Evolutionary conservation across 2,888 invertebrate species (phyloP).

Genomic region (Ochropacha duplaris): DNA sequence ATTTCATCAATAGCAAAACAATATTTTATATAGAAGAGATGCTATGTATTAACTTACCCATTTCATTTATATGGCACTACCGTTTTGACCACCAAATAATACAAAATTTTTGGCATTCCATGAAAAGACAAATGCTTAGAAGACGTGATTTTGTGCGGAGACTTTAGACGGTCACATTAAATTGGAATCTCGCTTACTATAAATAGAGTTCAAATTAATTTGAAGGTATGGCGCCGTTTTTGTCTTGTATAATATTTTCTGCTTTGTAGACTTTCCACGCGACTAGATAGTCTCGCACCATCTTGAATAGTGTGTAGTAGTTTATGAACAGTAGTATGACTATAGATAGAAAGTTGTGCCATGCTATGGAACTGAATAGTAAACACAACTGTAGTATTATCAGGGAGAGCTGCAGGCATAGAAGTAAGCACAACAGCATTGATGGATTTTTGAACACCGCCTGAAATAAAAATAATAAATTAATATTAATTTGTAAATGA

Average conservation of each 20-base stretch:
- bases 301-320: constrained; percentile 95
- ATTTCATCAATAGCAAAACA: not conserved
- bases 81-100: not conserved
- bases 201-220: constrained; percentile 19
- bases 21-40: not conserved
- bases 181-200: constrained; percentile 1
- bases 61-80: not conserved
- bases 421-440: constrained; percentile 87
- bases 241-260: constrained; percentile 87
- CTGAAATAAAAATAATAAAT: constrained; percentile 78
- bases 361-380: constrained; percentile 90
- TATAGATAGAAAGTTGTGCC: constrained; percentile 95
- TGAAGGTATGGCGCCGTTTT: constrained; percentile 46
- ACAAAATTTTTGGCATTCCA: not conserved
- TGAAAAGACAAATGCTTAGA: constrained; percentile 2
- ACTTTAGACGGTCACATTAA: not conserved
- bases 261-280: constrained; percentile 91
- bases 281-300: constrained; percentile 93
- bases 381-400: constrained; percentile 91
- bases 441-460: constrained; percentile 94
- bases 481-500: too few relatives aligned
- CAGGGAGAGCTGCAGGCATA: constrained; percentile 87
- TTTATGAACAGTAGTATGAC: constrained; percentile 94
- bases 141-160: constrained; percentile 12
- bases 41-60: not conserved